Evolutionary conservation across 2,113 vertebrate species (phyloP).

Genomic region (Columba janthina): DNA sequence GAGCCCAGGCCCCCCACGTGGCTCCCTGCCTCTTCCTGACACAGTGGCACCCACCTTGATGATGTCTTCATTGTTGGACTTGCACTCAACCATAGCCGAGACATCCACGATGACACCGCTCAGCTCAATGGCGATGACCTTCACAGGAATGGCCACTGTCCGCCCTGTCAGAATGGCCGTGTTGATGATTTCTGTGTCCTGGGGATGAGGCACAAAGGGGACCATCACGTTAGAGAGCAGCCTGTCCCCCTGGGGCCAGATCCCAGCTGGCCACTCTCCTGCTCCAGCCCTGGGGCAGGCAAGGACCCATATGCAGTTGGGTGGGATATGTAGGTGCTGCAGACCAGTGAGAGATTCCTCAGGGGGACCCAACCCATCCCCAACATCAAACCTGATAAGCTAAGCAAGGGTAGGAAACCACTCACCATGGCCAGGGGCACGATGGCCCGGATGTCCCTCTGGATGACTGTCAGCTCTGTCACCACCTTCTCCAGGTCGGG

Average conservation of each 20-base stretch:
- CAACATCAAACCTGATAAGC: background rate
- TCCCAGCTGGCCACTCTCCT: background rate
- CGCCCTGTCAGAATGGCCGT: slow-evolving; percentile 94
- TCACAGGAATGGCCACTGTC: slow-evolving; percentile 95
- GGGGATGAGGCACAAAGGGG: background rate
- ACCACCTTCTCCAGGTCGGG: slow-evolving; percentile 93
- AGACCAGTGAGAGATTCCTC: background rate
- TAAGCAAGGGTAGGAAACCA: background rate
- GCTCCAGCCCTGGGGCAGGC: background rate
- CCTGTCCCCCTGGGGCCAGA: background rate
- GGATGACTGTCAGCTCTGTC: slow-evolving; percentile 94
- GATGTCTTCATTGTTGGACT: slow-evolving; percentile 95
- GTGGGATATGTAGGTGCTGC: background rate
- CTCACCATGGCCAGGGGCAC: slow-evolving; percentile 97
- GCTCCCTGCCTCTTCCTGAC: background rate
- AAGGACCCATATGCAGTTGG: too few species aligned
- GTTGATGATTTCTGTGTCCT: slow-evolving; percentile 99
- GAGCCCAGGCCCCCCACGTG: background rate
- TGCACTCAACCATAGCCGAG: slow-evolving; percentile 88
- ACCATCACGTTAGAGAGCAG: rapidly evolving
- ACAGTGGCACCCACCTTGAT: slow-evolving; percentile 85
- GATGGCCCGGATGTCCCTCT: slow-evolving; percentile 94
- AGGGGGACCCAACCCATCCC: background rate
- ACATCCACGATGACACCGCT: slow-evolving; percentile 86
- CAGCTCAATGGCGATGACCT: slow-evolving; percentile 95